These are phyloP conservation scores for Pristis pectinata DNA, from an alignment of 2,797 vertebrate species.

Conservation along the genomic window DNA sequence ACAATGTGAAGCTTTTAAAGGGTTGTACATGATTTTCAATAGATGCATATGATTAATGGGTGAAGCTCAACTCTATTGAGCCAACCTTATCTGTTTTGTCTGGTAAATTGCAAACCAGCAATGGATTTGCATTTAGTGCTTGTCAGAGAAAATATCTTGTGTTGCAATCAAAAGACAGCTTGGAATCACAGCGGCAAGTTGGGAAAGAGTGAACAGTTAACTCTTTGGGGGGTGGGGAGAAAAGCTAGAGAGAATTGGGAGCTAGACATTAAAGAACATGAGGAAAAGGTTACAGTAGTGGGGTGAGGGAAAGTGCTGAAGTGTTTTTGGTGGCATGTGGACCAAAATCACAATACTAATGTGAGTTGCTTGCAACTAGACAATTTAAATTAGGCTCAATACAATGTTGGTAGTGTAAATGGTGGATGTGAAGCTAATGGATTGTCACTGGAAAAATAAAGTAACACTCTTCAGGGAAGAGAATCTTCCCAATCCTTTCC, in stretches of 20 bases:
- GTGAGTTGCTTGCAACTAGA: too few species aligned
- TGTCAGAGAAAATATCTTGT: background rate
- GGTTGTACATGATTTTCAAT: background rate
- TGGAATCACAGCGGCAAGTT: background rate
- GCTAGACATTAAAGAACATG: too few species aligned
- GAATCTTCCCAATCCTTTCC: too few species aligned
- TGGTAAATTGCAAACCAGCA: slow-evolving; percentile 6
- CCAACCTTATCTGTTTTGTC: background rate
- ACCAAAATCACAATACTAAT: too few species aligned
- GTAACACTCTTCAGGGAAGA: too few species aligned
- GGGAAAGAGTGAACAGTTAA: background rate
- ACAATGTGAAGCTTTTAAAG: slow-evolving; percentile 19
- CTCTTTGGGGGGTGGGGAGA: background rate
- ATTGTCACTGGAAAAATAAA: too few species aligned
- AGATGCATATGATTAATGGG: background rate
- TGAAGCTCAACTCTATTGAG: background rate
- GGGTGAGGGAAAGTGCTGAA: too few species aligned
- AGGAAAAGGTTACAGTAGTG: too few species aligned
- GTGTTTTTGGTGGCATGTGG: too few species aligned
- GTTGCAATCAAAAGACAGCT: background rate
- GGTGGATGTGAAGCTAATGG: too few species aligned
- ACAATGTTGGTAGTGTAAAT: too few species aligned
- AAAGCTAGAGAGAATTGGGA: background rate
- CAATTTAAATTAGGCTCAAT: too few species aligned
- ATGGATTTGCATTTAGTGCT: background rate